Base-by-base conservation (phyloP, 1,140 invertebrate genomes). In the Frieseomelitta varia region DNA sequence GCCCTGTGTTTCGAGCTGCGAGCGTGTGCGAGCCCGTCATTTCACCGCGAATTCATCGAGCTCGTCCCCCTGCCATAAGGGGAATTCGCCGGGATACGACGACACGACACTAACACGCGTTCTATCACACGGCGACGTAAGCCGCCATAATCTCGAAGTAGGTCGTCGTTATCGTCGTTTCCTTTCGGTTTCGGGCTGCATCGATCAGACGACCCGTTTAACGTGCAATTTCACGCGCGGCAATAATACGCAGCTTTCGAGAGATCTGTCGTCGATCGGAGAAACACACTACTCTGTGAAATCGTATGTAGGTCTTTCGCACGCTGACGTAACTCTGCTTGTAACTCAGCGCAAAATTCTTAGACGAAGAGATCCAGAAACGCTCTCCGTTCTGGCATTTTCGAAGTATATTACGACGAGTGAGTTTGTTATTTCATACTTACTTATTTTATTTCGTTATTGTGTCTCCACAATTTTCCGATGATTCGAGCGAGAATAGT, bases 31-130 rank as follows among this genome's bases (percentile, higher is more conserved):
- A 77, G 87, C 83, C 81, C 79, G 83, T 85, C 87, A 82, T 85
- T 79, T 88, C 75, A 34, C 6, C 55, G 56, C 39, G 58, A 85
- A 73, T 89, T 89, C 80, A 69, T 69, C 73, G 81, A 81, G 79
- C 67, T 81, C 77, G 87, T 56, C 53, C 12, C 4, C 24, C n/a
- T 17, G 6, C 24, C 17, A n/a, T n/a, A n/a, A 2, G 30, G 17
- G 67, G 2, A 39, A 69, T 78, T 67, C 58, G 47, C 51, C n/a
- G 34, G 34, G 34, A 39, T 34, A 24, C 34, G 47, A 71, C 68
- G 47, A 67, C 21, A 61, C 21, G 74, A 47, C 51, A 55, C 83
- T 80, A 27, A 56, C 17, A 56, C 30, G 24, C 24, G 39, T 47
- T 47, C 39, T 47, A 8, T 47, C 39, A 8, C 39, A 47, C 8